Base-by-base conservation (phyloP, 2,113 vertebrate genomes). In the Ammodytes marinus region DNA sequence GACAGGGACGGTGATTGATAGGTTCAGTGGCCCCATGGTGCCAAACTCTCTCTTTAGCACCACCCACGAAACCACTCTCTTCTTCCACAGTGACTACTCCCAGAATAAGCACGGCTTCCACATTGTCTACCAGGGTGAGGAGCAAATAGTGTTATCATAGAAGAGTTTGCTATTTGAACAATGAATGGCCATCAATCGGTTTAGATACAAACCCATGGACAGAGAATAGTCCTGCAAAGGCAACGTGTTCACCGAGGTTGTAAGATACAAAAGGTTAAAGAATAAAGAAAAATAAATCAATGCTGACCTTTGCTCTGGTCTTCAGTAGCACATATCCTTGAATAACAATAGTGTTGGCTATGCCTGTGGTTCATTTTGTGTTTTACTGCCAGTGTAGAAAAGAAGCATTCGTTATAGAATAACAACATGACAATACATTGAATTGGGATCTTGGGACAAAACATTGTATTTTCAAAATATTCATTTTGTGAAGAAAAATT, bases 31-130 rank as follows among this genome's bases (percentile, higher is more conserved):
- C 52, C 95, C 96, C 7, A 93, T 95, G 74, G 93, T 98, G 61
- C 97, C 97, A 10, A 93, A 96, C 66, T 95, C 98, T 10, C 91
- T 99, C 45, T 99, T 99, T 82, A 99, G 98, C 94, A 99, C 98
- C 17, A 99, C 98, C 65, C 98, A 99, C 72, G 97, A 99, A 93
- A 99, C 98, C 68, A 99, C 96, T 54, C 94, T 99, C 63, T 97
- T 98, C 88, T 99, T 99, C 88, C 98, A 99, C 90, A 99, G 98
- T 3, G 98, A 99, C 91, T 98, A 99, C 83, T 99, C 98, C 15
- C 98, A 99, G 88, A 99, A 99, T 93, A 99, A 99, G 73, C 97
- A 96, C 50, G 98, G 98, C 39, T 99, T 99, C 93, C 96, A 97
- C 86, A 96, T 98, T 82, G 73, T 97, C 14, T 99, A 98, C 86